Conservation (phyloP, 2,797 vertebrate genomes). For the Megalops cyprinoides region DNA sequence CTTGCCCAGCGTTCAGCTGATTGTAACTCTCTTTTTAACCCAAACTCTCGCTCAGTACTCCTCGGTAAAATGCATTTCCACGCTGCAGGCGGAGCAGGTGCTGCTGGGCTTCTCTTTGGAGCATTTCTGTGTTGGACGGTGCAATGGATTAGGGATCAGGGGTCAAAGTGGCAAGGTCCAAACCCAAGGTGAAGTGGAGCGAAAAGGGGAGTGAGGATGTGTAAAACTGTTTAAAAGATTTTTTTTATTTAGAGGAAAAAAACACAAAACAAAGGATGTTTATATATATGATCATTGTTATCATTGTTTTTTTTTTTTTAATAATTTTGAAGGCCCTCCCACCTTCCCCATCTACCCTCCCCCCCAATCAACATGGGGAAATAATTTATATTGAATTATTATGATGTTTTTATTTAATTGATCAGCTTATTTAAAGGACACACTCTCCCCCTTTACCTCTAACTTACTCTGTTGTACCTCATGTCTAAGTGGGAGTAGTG, state of each 20-base stretch:
- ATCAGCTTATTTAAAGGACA: constrained; percentile 66
- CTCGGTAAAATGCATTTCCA: constrained; percentile 53
- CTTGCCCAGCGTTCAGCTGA: constrained; percentile 71
- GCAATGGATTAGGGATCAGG: constrained; percentile 44
- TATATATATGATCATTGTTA: constrained; percentile 75
- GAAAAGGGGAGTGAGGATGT: constrained; percentile 65
- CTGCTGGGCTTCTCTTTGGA: constrained; percentile 55
- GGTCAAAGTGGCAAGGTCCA: constrained; percentile 44
- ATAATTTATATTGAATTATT: constrained; percentile 57
- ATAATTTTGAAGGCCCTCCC: constrained; percentile 68
- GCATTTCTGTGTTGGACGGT: constrained; percentile 57
- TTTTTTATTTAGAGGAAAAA: constrained; percentile 60
- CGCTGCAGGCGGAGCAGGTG: constrained; percentile 30
- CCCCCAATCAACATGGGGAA: constrained; percentile 15
- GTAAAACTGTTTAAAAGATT: constrained; percentile 73
- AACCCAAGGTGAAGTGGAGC: constrained; percentile 43
- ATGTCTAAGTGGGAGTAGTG: constrained; percentile 47
- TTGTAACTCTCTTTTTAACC: constrained; percentile 61
- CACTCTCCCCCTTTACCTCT: constrained; percentile 75
- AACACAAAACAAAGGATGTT: constrained; percentile 69
- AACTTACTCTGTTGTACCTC: constrained; percentile 72
- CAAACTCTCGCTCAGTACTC: constrained; percentile 65
- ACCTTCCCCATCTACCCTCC: too few species aligned
- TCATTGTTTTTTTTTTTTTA: constrained; percentile 77
- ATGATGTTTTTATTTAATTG: constrained; percentile 60